These are phyloP conservation scores for Gorsachius magnificus DNA, from an alignment of 2,797 vertebrate species.

Conservation along the genomic window DNA sequence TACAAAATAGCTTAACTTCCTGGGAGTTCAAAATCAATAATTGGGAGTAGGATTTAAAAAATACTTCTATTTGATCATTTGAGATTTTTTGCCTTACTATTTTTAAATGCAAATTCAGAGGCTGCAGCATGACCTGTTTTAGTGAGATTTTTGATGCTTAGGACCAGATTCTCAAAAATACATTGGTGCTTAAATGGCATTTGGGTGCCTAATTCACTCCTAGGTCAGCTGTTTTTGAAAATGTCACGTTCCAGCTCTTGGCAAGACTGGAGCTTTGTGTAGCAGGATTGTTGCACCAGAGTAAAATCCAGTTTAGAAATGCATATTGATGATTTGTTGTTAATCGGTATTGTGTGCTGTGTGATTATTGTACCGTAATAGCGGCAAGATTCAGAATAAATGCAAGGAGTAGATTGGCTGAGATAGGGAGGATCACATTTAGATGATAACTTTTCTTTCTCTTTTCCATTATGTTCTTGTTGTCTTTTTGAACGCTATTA, in stretches of 20 bases:
- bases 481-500: conserved; percentile 3
- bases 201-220: background rate
- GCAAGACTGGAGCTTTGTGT: background rate
- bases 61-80: background rate
- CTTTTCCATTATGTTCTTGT: background rate
- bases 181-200: background rate
- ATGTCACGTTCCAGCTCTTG: background rate
- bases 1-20: background rate
- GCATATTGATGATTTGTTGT: background rate
- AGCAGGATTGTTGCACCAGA: background rate
- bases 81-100: background rate
- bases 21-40: background rate
- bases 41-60: background rate
- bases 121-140: background rate
- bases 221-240: background rate
- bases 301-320: background rate
- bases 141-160: background rate
- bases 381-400: background rate
- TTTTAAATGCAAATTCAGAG: background rate
- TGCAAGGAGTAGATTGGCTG: background rate
- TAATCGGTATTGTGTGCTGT: background rate
- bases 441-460: background rate
- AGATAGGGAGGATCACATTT: background rate
- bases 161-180: background rate
- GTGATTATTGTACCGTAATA: background rate